Percentiles rank a stretch among this genome's conserved stretches.
These are phyloP conservation scores for Cryptus armator DNA, from an alignment of 2,888 invertebrate genomes.

Conservation along the genomic window DNA sequence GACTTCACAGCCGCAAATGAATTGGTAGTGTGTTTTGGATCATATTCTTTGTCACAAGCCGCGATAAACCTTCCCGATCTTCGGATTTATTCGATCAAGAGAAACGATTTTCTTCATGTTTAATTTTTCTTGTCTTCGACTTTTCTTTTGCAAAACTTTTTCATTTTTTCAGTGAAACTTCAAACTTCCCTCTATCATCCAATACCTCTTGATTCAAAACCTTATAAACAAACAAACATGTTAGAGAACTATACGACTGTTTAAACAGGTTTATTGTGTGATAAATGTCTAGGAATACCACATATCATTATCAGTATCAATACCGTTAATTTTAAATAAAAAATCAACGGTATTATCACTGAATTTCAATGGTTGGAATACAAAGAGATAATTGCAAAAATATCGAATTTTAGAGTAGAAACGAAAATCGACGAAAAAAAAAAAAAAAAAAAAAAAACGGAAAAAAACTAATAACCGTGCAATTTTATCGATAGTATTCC, in stretches of 20 bases:
- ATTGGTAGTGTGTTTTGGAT: conserved; percentile 80
- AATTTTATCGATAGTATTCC: conserved; percentile 78
- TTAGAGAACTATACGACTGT: conserved; percentile 83
- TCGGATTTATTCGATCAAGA: conserved; percentile 82
- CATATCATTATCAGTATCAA: conserved; percentile 61
- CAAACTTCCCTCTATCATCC: conserved; percentile 88
- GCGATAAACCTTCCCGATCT: conserved; percentile 81
- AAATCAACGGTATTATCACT: conserved; percentile 67
- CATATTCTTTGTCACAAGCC: conserved; percentile 85
- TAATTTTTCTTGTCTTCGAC: conserved; percentile 81
- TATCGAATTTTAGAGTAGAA: conserved; percentile 36
- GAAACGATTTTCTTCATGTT: conserved; percentile 81
- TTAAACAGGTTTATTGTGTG: conserved; percentile 74
- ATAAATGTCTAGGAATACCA: conserved; percentile 77
- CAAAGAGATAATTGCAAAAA: conserved; percentile 63
- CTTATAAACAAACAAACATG: conserved; percentile 92
- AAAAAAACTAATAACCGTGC: conserved; percentile 32
- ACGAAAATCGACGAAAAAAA: conserved; percentile 1
- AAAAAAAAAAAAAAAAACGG: conserved; percentile 22
- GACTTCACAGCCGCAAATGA: conserved; percentile 82
- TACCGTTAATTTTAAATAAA: conserved; percentile 60
- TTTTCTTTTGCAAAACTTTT: conserved; percentile 83
- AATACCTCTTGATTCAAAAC: conserved; percentile 94
- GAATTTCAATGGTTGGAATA: conserved; percentile 78
- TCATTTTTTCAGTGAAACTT: conserved; percentile 81